These are phyloP conservation scores for Sthenelais limicola DNA, from an alignment of 2,888 invertebrate genomes.

Conservation along the genomic window DNA sequence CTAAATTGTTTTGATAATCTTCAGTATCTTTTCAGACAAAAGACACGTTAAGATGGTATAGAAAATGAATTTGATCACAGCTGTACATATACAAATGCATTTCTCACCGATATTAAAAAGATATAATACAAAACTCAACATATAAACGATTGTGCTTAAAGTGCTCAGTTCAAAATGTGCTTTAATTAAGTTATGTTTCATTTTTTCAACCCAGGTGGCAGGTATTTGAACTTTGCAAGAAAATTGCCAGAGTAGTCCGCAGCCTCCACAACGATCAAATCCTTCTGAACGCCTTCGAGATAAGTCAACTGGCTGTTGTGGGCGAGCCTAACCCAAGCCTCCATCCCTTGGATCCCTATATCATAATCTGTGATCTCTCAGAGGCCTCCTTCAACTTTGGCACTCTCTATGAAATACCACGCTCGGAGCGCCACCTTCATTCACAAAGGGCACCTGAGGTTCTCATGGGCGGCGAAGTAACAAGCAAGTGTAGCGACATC, in stretches of 20 bases:
- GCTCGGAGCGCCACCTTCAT: neutral
- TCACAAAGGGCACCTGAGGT: slow-evolving; percentile 4
- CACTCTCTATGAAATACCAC: neutral
- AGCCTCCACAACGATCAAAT: slow-evolving; percentile 1
- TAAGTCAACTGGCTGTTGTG: neutral
- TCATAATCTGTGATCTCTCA: neutral
- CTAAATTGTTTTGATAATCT: no score
- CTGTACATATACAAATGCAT: no score
- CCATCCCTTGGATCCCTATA: neutral
- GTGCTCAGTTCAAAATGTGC: no score
- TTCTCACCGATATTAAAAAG: no score
- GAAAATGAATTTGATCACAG: no score
- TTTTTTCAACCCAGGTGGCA: neutral
- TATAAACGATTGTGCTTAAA: no score
- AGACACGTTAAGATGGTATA: no score
- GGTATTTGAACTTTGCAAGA: neutral
- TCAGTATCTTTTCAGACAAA: no score
- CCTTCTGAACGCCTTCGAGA: slow-evolving; percentile 13
- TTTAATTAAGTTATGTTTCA: no score
- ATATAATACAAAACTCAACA: no score
- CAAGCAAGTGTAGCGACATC: neutral
- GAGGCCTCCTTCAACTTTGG: neutral
- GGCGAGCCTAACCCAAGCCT: neutral
- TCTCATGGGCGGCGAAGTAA: neutral
- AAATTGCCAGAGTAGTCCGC: neutral